Conservation (phyloP, 53 echinoderm and acorn worm genomes). For the Astropecten irregularis region DNA sequence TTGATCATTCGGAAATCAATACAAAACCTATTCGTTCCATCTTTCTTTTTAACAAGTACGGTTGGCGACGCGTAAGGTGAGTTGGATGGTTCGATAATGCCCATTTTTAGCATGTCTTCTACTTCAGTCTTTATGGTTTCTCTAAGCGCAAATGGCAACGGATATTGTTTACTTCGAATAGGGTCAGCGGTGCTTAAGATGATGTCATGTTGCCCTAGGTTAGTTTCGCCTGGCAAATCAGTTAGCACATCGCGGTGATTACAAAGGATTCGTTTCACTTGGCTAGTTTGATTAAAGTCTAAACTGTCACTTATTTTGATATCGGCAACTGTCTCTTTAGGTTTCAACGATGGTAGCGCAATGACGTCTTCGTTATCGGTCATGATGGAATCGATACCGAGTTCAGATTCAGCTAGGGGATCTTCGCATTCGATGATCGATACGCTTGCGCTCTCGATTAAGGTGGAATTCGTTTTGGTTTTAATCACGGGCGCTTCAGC, state of each 20-base stretch:
- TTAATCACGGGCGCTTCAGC: not conserved
- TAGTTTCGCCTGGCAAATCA: conserved; percentile 60
- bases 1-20: conserved; percentile 66
- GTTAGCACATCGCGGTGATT: conserved; percentile 37
- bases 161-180: conserved; percentile 51
- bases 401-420: not conserved
- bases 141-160: conserved; percentile 26
- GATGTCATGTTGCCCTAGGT: conserved; percentile 19
- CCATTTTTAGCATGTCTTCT: conserved; percentile 33
- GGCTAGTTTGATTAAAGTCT: not conserved
- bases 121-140: conserved; percentile 18
- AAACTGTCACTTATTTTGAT: conserved; percentile 7
- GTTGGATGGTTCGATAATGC: conserved; percentile 42
- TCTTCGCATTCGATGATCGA: conserved; percentile 34
- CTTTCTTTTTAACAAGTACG: conserved; percentile 61
- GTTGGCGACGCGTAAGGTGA: conserved; percentile 71
- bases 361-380: conserved; percentile 44
- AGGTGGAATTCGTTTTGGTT: not conserved
- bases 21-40: conserved; percentile 69
- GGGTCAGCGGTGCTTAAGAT: conserved; percentile 17
- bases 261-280: not conserved
- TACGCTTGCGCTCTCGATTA: not conserved
- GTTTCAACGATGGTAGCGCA: conserved; percentile 18
- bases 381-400: not conserved
- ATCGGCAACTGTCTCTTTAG: conserved; percentile 34